Percentiles rank a stretch among this genome's conserved stretches.
Conservation (phyloP, 2,797 vertebrate species). For the Rhodeus uyekii region DNA sequence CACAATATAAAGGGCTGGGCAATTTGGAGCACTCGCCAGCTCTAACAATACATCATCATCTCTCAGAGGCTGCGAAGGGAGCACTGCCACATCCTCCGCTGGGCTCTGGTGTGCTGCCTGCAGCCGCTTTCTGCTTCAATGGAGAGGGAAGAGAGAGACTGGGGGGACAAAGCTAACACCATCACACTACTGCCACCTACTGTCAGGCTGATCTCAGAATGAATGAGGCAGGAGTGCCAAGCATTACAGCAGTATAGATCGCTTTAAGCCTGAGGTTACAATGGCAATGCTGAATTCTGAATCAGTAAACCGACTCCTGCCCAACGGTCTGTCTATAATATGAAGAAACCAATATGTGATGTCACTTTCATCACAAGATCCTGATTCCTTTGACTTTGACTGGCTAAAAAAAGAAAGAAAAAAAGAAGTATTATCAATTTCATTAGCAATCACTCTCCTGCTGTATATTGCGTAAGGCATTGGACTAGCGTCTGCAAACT, state of each 20-base stretch:
- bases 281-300: not conserved
- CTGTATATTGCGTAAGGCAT: not conserved
- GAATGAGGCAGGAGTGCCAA: not conserved
- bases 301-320: not conserved
- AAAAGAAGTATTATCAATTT: not conserved
- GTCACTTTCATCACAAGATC: not conserved
- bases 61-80: slow-evolving; percentile 30
- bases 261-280: not conserved
- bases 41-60: slow-evolving; percentile 58
- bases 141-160: slow-evolving; percentile 14
- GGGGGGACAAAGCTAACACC: slow-evolving; percentile 67
- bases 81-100: slow-evolving; percentile 35
- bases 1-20: slow-evolving; percentile 64
- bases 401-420: not conserved
- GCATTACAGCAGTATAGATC: not conserved
- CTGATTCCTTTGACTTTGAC: not conserved
- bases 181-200: slow-evolving; percentile 91
- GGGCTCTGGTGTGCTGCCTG: slow-evolving; percentile 29
- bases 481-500: not conserved
- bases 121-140: slow-evolving; percentile 4
- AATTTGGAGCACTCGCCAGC: slow-evolving; percentile 61
- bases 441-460: slow-evolving; percentile 22
- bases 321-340: not conserved
- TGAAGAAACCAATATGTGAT: not conserved
- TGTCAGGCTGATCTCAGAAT: slow-evolving; percentile 63